A percentile compares a stretch with the other conserved stretches of the same genome.
Conservation (phyloP, 1,140 invertebrate genomes). For the Latrodectus geometricus region DNA sequence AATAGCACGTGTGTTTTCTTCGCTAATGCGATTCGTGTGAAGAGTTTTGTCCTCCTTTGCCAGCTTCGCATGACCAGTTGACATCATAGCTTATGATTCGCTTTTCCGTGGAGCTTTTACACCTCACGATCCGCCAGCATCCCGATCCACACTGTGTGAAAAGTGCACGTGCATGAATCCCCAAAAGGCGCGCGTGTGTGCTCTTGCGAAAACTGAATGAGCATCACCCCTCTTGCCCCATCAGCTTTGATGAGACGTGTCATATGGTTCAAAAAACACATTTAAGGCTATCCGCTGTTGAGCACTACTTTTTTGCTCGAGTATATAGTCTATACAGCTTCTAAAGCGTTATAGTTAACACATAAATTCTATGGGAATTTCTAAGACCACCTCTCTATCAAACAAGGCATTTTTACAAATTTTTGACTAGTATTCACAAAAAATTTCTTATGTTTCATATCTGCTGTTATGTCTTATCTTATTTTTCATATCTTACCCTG, state of each 20-base stretch:
- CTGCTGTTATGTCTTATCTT: no score
- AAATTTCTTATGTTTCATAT: no score
- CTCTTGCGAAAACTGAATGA: background rate
- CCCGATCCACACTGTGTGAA: background rate
- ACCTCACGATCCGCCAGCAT: background rate
- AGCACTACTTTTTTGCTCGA: no score
- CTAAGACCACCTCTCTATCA: no score
- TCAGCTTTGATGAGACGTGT: background rate
- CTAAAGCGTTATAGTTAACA: no score
- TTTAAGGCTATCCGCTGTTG: no score
- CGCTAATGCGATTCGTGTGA: conserved; percentile 26
- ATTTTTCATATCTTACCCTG: no score
- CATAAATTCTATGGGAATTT: no score
- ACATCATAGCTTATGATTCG: conserved; percentile 33
- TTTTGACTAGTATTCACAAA: no score
- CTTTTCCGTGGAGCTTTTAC: background rate
- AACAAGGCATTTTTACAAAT: no score
- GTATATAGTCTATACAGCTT: no score
- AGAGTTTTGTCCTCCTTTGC: background rate
- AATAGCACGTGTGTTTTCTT: background rate
- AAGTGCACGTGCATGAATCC: background rate
- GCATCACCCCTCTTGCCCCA: background rate
- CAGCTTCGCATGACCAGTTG: conserved; percentile 12
- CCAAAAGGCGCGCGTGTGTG: background rate
- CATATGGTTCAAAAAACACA: background rate